These are phyloP conservation scores for Acrocephalus scirpaceus DNA, from an alignment of 2,797 vertebrate genomes.

Conservation along the genomic window DNA sequence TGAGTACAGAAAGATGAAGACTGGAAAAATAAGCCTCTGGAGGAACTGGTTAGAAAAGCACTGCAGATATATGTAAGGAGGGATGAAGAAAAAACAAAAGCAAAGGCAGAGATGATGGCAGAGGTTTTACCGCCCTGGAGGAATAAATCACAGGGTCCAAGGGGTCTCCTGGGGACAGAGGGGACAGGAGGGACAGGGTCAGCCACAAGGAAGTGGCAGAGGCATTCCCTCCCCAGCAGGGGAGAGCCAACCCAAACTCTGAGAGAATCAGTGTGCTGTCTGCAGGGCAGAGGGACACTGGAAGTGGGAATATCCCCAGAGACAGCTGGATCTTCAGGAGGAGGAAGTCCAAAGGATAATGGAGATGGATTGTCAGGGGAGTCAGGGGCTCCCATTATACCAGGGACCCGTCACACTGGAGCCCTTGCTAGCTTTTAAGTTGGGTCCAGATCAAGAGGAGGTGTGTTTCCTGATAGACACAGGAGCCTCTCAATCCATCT, in stretches of 20 bases:
- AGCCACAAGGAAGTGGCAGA: not conserved
- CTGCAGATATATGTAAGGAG: not conserved
- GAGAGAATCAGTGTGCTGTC: not conserved
- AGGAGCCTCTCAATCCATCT: not conserved
- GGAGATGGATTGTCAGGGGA: not conserved
- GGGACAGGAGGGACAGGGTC: not conserved
- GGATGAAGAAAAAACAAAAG: not conserved
- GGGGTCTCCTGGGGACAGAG: not conserved
- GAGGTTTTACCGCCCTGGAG: not conserved
- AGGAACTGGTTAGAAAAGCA: not conserved
- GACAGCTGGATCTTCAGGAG: not conserved
- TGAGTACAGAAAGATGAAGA: not conserved
- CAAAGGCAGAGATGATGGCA: not conserved
- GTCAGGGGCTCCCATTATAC: not conserved
- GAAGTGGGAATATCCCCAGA: not conserved
- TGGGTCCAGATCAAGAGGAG: not conserved
- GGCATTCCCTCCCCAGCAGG: not conserved
- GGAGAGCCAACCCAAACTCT: not conserved
- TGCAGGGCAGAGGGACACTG: not conserved
- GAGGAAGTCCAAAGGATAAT: not conserved
- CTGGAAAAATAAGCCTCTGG: not conserved
- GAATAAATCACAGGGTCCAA: not conserved
- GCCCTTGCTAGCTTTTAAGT: not conserved
- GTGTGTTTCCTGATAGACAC: not conserved
- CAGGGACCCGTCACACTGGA: not conserved